Conservation (phyloP, 2,888 invertebrate species). For the Hydrotaea cyrtoneurina region DNA sequence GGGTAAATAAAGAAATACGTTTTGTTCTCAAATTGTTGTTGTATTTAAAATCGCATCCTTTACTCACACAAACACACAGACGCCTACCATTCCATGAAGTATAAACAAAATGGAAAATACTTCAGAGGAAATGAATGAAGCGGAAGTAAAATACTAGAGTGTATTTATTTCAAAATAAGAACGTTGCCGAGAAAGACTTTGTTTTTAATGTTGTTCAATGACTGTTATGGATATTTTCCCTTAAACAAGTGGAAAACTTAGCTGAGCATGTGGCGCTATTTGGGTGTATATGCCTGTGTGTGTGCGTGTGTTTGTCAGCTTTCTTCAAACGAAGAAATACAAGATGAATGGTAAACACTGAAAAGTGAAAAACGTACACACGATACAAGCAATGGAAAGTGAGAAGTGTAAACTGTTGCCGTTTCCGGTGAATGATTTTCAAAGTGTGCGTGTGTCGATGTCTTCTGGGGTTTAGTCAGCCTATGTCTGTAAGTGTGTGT, state of each 20-base stretch:
- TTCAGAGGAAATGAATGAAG: neutral
- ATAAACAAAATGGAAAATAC: neutral
- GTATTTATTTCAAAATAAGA: no score
- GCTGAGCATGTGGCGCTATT: no score
- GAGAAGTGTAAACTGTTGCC: neutral
- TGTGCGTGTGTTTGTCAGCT: no score
- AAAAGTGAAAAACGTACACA: neutral
- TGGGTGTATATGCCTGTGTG: no score
- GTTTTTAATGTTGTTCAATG: neutral
- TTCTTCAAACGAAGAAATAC: neutral
- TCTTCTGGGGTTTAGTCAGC: no score
- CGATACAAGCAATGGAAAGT: neutral
- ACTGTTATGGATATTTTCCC: neutral
- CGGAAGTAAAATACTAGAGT: neutral
- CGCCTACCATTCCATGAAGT: neutral
- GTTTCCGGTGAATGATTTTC: constrained; percentile 25
- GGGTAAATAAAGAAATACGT: no score
- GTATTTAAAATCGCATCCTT: no score
- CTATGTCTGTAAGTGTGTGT: neutral
- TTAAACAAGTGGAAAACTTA: no score
- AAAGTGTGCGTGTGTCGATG: neutral
- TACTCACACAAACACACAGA: no score
- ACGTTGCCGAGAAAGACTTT: neutral
- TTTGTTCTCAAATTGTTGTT: no score
- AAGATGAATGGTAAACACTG: neutral